Evolutionary conservation across 35 echinoderm and acorn worm species (phyloP), one percentile per base, ranked within the genome.

Genomic region (Holothuria glaberrima): DNA sequence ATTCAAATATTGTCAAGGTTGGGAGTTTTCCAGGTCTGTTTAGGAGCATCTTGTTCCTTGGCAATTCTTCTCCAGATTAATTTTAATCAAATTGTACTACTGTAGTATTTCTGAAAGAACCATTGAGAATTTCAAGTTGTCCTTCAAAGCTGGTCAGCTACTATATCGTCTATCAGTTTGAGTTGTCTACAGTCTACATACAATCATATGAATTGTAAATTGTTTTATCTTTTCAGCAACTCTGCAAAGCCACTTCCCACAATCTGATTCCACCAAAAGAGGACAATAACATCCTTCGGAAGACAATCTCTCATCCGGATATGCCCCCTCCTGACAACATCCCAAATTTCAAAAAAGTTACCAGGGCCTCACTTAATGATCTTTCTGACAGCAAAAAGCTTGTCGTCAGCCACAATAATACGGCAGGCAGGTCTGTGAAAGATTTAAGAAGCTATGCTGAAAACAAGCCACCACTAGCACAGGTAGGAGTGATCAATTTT

Each of bases 301-400:
- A 21, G 71, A 29, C 71, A 16, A 38, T 75, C 71, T 75, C 71
- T 41, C 71, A 75, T 45, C 71, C 32, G 5, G 71, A 75, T 19
- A 75, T 75, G 71, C 71, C 71, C 33, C 71, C 71, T 75, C 71
- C 71, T 19, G 71, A 75, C 30, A 9, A 14, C 71, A 16, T 75
- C 71, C 44, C 71, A 3, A 21, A 32, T 7, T 41, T 18, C 12
- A 38, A 32, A 38, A 32, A 32, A 10, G 34, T 41, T 41, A 75
- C 33, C 3, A 31, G 71, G 19, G 21, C 71, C 71, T 75, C 71
- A 4, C 14, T 17, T 14, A 75, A 0, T 75, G 71, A 75, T 48
- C 71, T 75, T 14, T 75, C 71, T 5, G 71, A 75, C 34, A 75
- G 71, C 71, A 75, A 44, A 3, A 75, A 75, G 71, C 44, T 75